Evolutionary conservation across 2,113 vertebrate genomes (phyloP).

Genomic region (Urocynchramus pylzowi): DNA sequence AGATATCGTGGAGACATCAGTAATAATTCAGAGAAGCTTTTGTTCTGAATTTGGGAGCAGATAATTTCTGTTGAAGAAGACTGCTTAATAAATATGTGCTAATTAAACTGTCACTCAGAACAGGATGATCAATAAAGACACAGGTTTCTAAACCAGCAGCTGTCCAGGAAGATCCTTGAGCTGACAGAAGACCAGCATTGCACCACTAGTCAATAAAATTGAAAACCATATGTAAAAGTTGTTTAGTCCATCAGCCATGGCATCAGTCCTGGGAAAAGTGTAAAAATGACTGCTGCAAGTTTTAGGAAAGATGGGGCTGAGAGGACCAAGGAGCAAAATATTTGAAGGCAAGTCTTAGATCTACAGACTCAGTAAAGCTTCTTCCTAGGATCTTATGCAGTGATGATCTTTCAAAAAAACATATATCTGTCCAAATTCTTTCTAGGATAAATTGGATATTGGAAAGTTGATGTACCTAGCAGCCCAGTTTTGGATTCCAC

Average conservation of each 20-base stretch:
- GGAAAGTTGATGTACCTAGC: neutral
- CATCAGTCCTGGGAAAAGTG: neutral
- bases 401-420: neutral
- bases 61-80: neutral
- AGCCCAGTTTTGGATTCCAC: neutral
- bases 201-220: rapidly evolving
- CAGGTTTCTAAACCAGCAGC: neutral
- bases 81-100: neutral
- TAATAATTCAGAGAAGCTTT: neutral
- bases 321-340: neutral
- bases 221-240: neutral
- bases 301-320: neutral
- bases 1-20: neutral
- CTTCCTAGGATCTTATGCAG: neutral
- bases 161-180: neutral
- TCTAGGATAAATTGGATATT: neutral
- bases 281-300: neutral
- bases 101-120: neutral
- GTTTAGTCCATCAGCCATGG: neutral
- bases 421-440: neutral
- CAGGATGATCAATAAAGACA: neutral
- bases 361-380: neutral
- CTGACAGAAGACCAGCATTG: neutral
- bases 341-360: neutral
- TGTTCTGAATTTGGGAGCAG: neutral